Conservation (phyloP, 2,113 vertebrate genomes). For the Calonectris borealis region DNA sequence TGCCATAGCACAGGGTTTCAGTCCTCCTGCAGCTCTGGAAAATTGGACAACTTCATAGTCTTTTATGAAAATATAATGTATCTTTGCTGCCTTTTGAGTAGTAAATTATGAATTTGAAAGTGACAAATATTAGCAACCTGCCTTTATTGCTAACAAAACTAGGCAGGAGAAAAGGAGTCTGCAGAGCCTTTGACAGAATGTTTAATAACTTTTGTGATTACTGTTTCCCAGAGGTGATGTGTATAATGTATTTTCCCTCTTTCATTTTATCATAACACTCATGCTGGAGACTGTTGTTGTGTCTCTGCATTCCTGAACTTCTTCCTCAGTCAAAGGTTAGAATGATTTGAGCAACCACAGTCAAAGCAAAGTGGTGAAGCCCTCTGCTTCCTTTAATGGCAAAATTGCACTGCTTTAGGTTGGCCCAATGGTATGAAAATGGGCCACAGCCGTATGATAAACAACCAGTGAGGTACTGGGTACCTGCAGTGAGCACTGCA, state of each 20-base stretch:
- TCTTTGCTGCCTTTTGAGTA: slow-evolving; percentile 69
- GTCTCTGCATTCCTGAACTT: slow-evolving; percentile 56
- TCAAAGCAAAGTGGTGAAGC: neutral
- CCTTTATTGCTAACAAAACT: slow-evolving; percentile 73
- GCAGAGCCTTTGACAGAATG: slow-evolving; percentile 72
- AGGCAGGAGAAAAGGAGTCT: slow-evolving; percentile 52
- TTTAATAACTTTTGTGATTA: slow-evolving; percentile 77
- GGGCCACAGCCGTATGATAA: neutral
- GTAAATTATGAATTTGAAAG: slow-evolving; percentile 79
- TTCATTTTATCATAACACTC: slow-evolving; percentile 63
- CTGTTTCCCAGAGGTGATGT: slow-evolving; percentile 74
- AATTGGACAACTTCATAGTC: slow-evolving; percentile 77
- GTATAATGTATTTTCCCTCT: slow-evolving; percentile 61
- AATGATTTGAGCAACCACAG: slow-evolving; percentile 20
- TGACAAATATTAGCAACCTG: slow-evolving; percentile 73
- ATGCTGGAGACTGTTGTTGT: slow-evolving; percentile 49
- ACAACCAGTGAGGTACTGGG: neutral
- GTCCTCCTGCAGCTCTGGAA: slow-evolving; percentile 69
- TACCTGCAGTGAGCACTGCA: neutral
- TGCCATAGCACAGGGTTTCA: slow-evolving; percentile 32
- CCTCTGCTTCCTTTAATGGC: neutral
- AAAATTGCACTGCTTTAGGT: neutral
- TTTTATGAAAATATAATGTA: slow-evolving; percentile 79
- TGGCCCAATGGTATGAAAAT: neutral
- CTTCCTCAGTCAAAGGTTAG: slow-evolving; percentile 54